Base-by-base conservation (phyloP, 2,797 vertebrate genomes). In the Clarias pachynema region DNA sequence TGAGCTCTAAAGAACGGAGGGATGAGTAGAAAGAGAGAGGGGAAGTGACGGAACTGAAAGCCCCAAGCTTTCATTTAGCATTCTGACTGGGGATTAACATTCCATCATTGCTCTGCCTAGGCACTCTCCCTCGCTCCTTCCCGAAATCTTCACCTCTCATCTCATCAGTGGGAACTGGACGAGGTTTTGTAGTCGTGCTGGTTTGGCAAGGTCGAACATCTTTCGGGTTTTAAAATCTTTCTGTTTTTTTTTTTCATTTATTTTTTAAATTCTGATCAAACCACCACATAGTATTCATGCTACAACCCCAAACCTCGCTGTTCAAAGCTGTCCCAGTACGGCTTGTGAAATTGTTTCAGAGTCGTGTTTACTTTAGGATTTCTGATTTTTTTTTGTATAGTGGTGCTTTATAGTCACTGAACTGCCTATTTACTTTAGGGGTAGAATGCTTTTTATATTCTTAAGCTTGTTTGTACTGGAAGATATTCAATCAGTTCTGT, bases 51-150 rank as follows among this genome's bases (percentile, higher is more conserved):
- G 84, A 84, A 74, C 34, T 59, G 68, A 85, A 85, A 84, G 81
- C 66, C 22, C 24, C 83, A 90, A 91, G 91, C 90, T 93, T 93
- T 92, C 92, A 88, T 92, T 88, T 81, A 73, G 63, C 60, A 82
- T 53, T 84, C 90, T 87, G 89, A 91, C 91, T 91, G 84, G 89
- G 87, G 90, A 93, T 95, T 94, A 94, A 92, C 92, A 93, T 94
- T 94, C 93, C 92, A 89, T 90, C 89, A 75, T 80, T 70, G 69
- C 79, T 83, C 82, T 26, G 34, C 72, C 68, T 73, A 82, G 73
- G 83, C 74, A 12, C 82, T 29, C 83, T 83, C 83, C 31, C 79
- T 82, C 60, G 22, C 69, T 78, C 69, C 6, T 79, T 66, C 77
- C 66, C 34, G n/a, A 66, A 53, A 65, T n/a, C 31, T 66, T 66